Evolutionary conservation across 1,140 invertebrate genomes (phyloP).

Genomic region (Phortica variegata): DNA sequence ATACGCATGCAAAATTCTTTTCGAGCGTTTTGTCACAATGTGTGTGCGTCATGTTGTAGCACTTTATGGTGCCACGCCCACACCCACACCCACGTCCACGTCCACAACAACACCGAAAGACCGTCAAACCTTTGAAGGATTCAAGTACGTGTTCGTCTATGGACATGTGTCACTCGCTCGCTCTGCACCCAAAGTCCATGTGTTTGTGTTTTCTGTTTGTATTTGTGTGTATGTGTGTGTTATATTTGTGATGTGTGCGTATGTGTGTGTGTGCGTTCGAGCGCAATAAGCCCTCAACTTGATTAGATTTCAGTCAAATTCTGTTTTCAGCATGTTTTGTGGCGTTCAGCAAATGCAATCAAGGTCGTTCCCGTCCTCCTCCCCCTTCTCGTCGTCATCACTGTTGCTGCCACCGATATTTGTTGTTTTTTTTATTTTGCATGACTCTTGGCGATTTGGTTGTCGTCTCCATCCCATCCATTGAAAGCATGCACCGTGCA

Average conservation of each 20-base stretch:
- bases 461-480: conserved; percentile 5
- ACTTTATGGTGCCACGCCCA: conserved; percentile 1
- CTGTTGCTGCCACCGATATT: no score
- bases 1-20: no score
- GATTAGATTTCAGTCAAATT: neutral
- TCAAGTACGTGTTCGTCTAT: neutral
- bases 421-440: conserved; percentile 9
- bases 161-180: no score
- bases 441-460: conserved; percentile 6
- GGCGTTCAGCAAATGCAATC: conserved; percentile 39
- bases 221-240: no score
- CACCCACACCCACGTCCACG: neutral
- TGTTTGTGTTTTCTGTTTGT: no score
- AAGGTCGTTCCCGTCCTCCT: no score
- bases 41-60: no score
- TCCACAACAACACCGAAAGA: conserved; percentile 13
- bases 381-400: no score
- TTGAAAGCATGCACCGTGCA: conserved; percentile 14
- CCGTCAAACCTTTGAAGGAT: neutral
- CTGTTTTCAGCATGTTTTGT: neutral
- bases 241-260: no score
- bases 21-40: no score
- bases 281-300: neutral
- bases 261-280: neutral
- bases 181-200: no score